These are phyloP conservation scores for Hydrotaea diabolus DNA, from an alignment of 2,888 invertebrate species.

Conservation along the genomic window DNA sequence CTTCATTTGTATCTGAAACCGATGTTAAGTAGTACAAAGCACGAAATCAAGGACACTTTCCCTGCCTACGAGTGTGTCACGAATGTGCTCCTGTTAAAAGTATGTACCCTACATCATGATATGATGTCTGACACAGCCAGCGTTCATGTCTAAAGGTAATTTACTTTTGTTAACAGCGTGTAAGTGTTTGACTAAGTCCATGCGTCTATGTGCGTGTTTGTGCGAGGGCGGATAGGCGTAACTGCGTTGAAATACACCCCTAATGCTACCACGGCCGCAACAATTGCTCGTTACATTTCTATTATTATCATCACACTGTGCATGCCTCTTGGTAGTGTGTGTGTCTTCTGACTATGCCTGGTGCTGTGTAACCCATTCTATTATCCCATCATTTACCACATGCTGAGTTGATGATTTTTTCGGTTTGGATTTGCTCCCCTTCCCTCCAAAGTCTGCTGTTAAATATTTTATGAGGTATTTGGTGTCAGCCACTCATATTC, in stretches of 20 bases:
- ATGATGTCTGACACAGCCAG: too few relatives aligned
- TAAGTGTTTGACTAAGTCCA: neutral
- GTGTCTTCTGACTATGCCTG: neutral
- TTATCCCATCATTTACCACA: conserved; percentile 38
- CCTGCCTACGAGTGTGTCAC: neutral
- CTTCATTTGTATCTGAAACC: neutral
- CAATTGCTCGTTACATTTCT: neutral
- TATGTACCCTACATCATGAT: too few relatives aligned
- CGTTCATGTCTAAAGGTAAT: conserved; percentile 49
- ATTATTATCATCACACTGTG: neutral
- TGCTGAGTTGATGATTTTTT: conserved; percentile 25
- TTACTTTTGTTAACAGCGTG: conserved; percentile 28
- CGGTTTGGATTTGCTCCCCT: neutral
- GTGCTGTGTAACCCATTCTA: conserved; percentile 20
- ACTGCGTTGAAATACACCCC: neutral
- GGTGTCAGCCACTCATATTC: conserved; percentile 41
- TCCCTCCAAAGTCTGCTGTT: conserved; percentile 26
- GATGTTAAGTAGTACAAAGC: neutral
- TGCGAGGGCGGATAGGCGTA: neutral
- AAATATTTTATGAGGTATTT: conserved; percentile 15
- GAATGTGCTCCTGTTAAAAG: neutral
- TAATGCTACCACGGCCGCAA: neutral
- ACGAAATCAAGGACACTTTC: neutral
- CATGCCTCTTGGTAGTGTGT: too few relatives aligned
- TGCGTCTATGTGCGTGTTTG: neutral